These are phyloP conservation scores for Dioctria linearis DNA, from an alignment of 2,888 invertebrate genomes.

Conservation along the genomic window DNA sequence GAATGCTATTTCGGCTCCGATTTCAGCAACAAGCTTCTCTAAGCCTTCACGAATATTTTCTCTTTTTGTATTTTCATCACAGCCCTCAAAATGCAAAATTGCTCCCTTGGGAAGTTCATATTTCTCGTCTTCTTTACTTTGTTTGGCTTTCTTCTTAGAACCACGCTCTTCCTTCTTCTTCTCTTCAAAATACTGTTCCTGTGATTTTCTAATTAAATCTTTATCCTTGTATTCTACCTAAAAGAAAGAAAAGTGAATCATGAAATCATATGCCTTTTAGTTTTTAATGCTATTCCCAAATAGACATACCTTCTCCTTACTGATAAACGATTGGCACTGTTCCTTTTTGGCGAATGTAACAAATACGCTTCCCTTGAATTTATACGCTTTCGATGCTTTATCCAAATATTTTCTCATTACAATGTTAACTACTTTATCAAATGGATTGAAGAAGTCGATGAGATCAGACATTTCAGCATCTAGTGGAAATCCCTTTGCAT, in stretches of 20 bases:
- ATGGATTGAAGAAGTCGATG: constrained; percentile 80
- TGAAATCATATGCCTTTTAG: not conserved
- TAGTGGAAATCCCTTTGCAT: constrained; percentile 89
- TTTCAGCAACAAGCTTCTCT: constrained; percentile 67
- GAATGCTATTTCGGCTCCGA: constrained; percentile 76
- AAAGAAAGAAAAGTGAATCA: constrained; percentile 1
- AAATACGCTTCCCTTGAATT: constrained; percentile 95
- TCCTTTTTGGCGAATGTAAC: constrained; percentile 87
- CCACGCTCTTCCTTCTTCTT: constrained; percentile 77
- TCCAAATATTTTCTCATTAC: constrained; percentile 76
- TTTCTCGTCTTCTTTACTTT: constrained; percentile 64
- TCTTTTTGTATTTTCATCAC: constrained; percentile 76
- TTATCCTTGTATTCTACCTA: constrained; percentile 78
- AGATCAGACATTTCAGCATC: constrained; percentile 79
- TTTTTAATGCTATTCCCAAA: no score
- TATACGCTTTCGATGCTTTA: constrained; percentile 76
- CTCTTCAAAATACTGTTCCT: constrained; percentile 77
- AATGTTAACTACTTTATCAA: constrained; percentile 80
- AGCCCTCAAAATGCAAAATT: constrained; percentile 79
- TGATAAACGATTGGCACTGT: constrained; percentile 84
- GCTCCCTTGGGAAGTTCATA: constrained; percentile 79
- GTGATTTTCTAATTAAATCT: constrained; percentile 79
- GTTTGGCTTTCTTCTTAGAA: constrained; percentile 72
- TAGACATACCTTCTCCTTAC: constrained; percentile 73
- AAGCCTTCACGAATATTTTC: constrained; percentile 84